Evolutionary conservation across 2,797 vertebrate genomes (phyloP), one percentile per base, ranked within the genome.

Genomic region (Thaleichthys pacificus): DNA sequence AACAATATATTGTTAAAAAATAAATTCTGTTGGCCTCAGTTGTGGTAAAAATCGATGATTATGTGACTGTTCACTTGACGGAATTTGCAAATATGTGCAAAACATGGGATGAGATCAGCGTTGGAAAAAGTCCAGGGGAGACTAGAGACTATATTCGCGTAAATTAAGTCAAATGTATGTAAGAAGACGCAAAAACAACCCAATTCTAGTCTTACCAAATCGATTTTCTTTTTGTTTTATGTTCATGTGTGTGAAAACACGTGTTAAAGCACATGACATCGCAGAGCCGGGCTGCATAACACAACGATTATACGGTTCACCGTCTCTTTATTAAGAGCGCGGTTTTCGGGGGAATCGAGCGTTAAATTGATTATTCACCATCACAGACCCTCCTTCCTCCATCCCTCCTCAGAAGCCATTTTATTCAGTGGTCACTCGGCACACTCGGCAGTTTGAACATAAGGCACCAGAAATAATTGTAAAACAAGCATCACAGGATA

Each of bases 321-420:
- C 3, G 42, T 47, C 9, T 47, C 42, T 47, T 11, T 47, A 47
- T 47, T 56, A 56, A n/a, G 51, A 56, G 15, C n/a, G n/a, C 61
- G 19, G 3, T 38, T 12, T 19, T 21, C 9, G 42, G 8, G 21
- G 21, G 38, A 66, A 66, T 42, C 38, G 42, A 49, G 64, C 21
- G 64, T 66, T 66, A 66, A 66, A 66, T 66, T 24, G 38, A 66
- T 66, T 42, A 42, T 22, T 66, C 64, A 17, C 38, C 12, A 42
- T 24, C 38, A 30, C 22, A 61, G 58, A 62, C 64, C 64, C 64
- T 66, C 64, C 12, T n/a, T 38, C 22, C 38, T 47, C 64, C 64
- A 22, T 15, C 30, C 35, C 32, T 42, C n/a, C 12, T 24, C 32
- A 17, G 38, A 47, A 5, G 8, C n/a, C 38, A 47, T 66, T 26